Base-by-base conservation (phyloP, 2,797 vertebrate genomes). In the Poecilia picta region DNA sequence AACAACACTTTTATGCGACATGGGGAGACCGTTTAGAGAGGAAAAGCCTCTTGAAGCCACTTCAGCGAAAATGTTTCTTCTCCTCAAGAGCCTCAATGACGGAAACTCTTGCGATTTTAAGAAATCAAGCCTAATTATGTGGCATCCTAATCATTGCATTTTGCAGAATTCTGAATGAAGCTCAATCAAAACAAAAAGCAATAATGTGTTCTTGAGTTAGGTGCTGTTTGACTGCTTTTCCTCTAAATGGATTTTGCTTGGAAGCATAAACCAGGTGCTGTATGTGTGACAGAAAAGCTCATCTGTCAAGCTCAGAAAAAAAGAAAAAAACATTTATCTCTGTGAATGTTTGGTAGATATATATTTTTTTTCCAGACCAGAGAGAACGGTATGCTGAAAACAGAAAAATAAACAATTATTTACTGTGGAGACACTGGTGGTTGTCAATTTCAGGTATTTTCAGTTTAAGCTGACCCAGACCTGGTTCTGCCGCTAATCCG, bases 1-100 rank as follows among this genome's bases (percentile, higher is more conserved):
- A 81, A 64, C 72, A 57, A 77, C 83, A 82, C 81, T 87, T 59
- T 88, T 74, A 88, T 88, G 80, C 79, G 79, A 75, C 75, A 77
- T 20, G 39, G 78, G 87, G 75, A 75, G 23, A 39, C 83, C 86
- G 78, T 8, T 80, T 15, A 77, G 46, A 77, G n/a, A 66, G 55
- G 53, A 31, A 49, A 55, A 45, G 12, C 64, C 53, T 71, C 87
- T 87, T 77, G 41, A 70, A 83, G 78, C 43, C 71, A 81, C 84
- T 88, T 79, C 72, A 39, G 74, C 73, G 82, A 41, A 71, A 76
- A 72, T 75, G 39, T 75, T 82, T 79, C 39, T 74, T 66, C 66
- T 51, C 15, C 64, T 85, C n/a, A 31, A 82, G 13, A 80, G 73
- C 73, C 66, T 71, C 62, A 39, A 2, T 36, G 31, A 74, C 72